Evolutionary conservation across 1,140 invertebrate species (phyloP).

Genomic region (Pseudomyrmex dendroicus): DNA sequence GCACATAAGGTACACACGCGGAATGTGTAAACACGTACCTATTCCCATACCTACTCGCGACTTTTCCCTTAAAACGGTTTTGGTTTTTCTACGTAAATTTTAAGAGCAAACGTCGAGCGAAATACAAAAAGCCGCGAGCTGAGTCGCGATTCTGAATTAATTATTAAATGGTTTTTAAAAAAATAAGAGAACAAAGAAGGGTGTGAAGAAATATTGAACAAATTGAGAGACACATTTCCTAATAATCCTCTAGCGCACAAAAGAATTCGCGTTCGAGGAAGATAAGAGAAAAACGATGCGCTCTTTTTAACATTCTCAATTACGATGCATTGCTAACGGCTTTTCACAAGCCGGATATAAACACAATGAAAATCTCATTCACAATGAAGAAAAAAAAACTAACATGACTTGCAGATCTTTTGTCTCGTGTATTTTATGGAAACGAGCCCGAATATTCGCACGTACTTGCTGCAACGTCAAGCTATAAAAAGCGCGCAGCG

Average conservation of each 20-base stretch:
- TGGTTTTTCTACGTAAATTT: neutral
- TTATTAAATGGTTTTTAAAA: neutral
- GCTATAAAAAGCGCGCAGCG: slow-evolving; percentile 83
- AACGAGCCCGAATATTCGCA: neutral
- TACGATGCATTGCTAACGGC: neutral
- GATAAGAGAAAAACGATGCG: neutral
- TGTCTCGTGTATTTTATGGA: neutral
- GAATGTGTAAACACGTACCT: neutral
- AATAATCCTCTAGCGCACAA: neutral
- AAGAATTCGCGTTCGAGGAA: slow-evolving; percentile 1
- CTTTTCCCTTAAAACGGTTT: neutral
- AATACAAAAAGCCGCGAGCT: neutral
- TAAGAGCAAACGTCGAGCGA: neutral
- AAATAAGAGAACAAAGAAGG: neutral
- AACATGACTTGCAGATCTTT: neutral
- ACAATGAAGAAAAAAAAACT: neutral
- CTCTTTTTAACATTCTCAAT: neutral
- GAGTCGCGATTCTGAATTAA: neutral
- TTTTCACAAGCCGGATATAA: neutral
- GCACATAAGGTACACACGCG: slow-evolving; percentile 74
- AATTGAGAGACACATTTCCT: neutral
- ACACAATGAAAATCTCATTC: neutral
- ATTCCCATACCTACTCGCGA: neutral
- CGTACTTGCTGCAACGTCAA: slow-evolving; percentile 81
- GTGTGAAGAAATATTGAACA: neutral